These are phyloP conservation scores for Tokudaia muenninki DNA, from an alignment of 2,797 vertebrate species.

Conservation along the genomic window DNA sequence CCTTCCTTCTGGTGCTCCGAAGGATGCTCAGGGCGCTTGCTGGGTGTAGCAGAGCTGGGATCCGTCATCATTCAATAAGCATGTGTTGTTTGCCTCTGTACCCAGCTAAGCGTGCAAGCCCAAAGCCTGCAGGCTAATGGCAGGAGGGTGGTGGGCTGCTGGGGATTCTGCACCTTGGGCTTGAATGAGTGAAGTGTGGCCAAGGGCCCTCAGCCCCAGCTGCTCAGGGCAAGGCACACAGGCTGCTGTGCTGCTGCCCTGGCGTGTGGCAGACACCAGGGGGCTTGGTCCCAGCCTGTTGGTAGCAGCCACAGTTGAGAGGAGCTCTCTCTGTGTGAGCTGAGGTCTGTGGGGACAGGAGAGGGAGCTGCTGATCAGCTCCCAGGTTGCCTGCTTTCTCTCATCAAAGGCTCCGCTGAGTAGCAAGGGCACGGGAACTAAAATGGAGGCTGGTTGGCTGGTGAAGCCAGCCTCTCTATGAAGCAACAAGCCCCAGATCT, in stretches of 20 bases:
- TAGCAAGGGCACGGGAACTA: neutral
- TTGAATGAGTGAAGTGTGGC: neutral
- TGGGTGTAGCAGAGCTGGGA: neutral
- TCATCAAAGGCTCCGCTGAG: slow-evolving; percentile 26
- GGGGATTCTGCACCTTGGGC: neutral
- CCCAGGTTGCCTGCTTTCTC: neutral
- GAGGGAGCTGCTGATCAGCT: slow-evolving; percentile 32
- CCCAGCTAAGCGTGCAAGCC: accelerated
- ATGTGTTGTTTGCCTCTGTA: neutral
- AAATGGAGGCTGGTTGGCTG: neutral
- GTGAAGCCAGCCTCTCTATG: slow-evolving; percentile 19
- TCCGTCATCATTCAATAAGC: neutral
- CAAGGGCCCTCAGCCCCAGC: neutral
- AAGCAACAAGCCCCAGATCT: neutral
- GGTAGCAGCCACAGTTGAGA: neutral
- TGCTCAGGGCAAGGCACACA: neutral
- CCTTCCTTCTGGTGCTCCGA: neutral
- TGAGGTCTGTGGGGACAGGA: neutral
- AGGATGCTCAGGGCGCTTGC: neutral
- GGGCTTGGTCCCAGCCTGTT: neutral
- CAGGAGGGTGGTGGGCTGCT: accelerated
- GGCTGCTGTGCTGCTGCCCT: neutral
- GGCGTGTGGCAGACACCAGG: accelerated
- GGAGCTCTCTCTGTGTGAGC: neutral
- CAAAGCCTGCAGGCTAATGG: neutral